A percentile compares a stretch with the other conserved stretches of the same genome.
These are phyloP conservation scores for Sympetrum striolatum DNA, from an alignment of 2,888 invertebrate species.

Conservation along the genomic window DNA sequence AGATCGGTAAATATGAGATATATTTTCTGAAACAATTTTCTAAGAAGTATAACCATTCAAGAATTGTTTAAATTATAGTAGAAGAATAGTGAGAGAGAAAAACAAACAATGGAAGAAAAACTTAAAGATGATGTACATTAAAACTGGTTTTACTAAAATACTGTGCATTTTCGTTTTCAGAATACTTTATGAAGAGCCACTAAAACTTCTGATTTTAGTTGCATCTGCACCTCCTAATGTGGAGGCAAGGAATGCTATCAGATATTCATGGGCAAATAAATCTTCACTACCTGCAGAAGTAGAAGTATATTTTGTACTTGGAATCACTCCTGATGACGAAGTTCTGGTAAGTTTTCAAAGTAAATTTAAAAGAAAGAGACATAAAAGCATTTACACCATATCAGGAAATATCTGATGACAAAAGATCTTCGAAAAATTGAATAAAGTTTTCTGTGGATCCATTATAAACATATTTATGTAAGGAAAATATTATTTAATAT, in stretches of 20 bases:
- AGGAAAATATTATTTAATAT: no score
- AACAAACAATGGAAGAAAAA: not conserved
- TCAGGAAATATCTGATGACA: no score
- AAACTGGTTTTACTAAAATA: not conserved
- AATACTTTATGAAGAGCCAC: slow-evolving; percentile 4
- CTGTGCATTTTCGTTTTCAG: not conserved
- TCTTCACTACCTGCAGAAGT: slow-evolving; percentile 57
- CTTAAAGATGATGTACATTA: not conserved
- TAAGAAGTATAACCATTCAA: no score
- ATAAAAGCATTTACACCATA: no score
- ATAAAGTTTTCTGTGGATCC: no score
- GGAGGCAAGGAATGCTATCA: slow-evolving; percentile 69
- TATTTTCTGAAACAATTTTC: no score
- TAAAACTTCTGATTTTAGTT: slow-evolving; percentile 75
- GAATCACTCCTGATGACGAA: slow-evolving; percentile 62
- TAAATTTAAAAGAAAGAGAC: not conserved
- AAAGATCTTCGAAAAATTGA: no score
- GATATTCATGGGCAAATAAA: slow-evolving; percentile 74
- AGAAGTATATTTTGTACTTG: slow-evolving; percentile 67
- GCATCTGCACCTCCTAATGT: slow-evolving; percentile 76
- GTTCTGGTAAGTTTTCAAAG: slow-evolving; percentile 58
- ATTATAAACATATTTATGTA: no score
- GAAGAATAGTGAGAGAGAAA: no score
- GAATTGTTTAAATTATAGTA: no score
- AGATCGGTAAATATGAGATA: not conserved